A percentile compares a stretch with the other conserved stretches of the same genome.
Conservation (phyloP, 2,797 vertebrate species). For the Enteromius argenteus region DNA sequence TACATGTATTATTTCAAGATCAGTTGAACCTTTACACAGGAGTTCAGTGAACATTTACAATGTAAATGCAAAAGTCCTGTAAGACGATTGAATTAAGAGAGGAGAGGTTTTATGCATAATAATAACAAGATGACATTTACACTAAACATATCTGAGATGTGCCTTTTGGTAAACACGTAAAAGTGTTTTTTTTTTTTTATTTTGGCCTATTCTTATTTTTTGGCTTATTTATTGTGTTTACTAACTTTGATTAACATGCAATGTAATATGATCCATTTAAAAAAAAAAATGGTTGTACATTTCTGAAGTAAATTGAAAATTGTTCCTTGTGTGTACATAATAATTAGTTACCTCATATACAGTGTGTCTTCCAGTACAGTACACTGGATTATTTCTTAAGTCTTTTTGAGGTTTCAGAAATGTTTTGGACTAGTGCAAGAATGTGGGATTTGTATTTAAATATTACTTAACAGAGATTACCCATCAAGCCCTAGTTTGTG, state of each 20-base stretch:
- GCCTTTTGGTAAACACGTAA: background rate
- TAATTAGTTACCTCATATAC: background rate
- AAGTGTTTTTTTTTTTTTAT: too few relatives aligned
- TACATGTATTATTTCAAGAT: background rate
- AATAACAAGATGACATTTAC: background rate
- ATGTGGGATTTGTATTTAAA: slow-evolving; percentile 31
- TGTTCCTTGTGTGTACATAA: background rate
- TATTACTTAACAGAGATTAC: slow-evolving; percentile 33
- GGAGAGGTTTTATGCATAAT: background rate
- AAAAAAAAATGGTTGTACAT: background rate
- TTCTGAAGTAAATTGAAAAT: background rate
- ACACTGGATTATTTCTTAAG: background rate
- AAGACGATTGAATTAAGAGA: background rate
- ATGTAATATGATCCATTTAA: background rate
- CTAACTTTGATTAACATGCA: background rate
- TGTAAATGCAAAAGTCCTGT: background rate
- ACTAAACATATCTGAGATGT: background rate
- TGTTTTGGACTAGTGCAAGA: slow-evolving; percentile 3
- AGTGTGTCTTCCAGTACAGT: background rate
- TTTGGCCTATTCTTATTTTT: background rate
- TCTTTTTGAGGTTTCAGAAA: slow-evolving; percentile 9
- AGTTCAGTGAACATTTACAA: background rate
- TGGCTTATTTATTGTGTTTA: background rate
- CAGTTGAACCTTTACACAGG: background rate
- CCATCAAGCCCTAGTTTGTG: background rate